A percentile compares a stretch with the other conserved stretches of the same genome.
These are phyloP conservation scores for Digitonthophagus gazella DNA, from an alignment of 2,888 invertebrate species.

Conservation along the genomic window DNA sequence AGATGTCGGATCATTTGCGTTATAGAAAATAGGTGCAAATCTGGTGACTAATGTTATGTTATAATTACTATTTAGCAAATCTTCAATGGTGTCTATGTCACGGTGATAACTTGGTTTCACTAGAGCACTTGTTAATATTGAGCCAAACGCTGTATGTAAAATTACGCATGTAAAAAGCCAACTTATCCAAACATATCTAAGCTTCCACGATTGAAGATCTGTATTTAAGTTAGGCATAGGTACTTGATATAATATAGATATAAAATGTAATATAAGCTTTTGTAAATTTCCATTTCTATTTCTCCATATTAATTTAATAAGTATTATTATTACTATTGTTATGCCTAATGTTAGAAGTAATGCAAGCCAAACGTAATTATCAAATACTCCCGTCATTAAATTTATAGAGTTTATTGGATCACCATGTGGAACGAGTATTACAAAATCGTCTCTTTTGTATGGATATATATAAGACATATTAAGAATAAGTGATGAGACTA, in stretches of 20 bases:
- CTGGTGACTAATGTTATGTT: background rate
- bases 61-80: constrained; percentile 5
- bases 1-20: background rate
- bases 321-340: background rate
- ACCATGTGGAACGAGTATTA: constrained; percentile 1
- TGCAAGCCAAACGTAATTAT: background rate
- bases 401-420: background rate
- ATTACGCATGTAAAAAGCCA: constrained; percentile 6
- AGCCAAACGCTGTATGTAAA: constrained; percentile 12
- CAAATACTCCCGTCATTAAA: background rate
- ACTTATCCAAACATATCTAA: background rate
- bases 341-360: background rate
- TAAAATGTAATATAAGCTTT: background rate
- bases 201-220: background rate
- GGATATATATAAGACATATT: constrained; percentile 8
- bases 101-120: constrained; percentile 11
- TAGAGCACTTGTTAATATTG: constrained; percentile 8
- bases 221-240: background rate
- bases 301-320: background rate
- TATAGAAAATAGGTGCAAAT: background rate
- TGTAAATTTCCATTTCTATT: background rate
- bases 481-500: background rate
- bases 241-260: background rate
- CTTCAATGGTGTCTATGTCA: constrained; percentile 17
- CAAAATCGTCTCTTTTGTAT: constrained; percentile 4